Evolutionary conservation across 2,888 invertebrate genomes (phyloP).

Genomic region (Mycalesis mineus): DNA sequence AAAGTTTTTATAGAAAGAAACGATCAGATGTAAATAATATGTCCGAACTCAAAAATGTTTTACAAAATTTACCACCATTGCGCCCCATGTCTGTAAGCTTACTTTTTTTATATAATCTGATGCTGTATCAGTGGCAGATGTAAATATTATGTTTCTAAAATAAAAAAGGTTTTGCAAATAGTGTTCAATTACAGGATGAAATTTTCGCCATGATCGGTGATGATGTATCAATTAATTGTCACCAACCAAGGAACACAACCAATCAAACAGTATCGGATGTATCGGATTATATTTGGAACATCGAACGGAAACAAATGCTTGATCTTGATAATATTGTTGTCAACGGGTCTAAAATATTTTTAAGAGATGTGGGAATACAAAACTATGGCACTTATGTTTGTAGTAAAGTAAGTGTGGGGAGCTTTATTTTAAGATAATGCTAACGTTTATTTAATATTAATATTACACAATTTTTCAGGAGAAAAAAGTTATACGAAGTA

Average conservation of each 20-base stretch:
- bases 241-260: not conserved
- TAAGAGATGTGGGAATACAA: conserved; percentile 34
- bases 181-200: conserved; percentile 39
- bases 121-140: too few relatives aligned
- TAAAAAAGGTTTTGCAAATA: not conserved
- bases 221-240: conserved; percentile 38
- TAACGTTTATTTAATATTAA: too few relatives aligned
- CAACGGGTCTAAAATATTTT: conserved; percentile 31
- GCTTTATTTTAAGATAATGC: too few relatives aligned
- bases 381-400: conserved; percentile 48
- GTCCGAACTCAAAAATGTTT: conserved; percentile 28
- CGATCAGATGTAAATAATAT: conserved; percentile 30
- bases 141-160: too few relatives aligned
- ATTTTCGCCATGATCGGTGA: conserved; percentile 42
- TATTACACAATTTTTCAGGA: conserved; percentile 33
- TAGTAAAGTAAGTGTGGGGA: conserved; percentile 32
- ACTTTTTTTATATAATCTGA: not conserved
- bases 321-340: conserved; percentile 36
- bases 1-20: conserved; percentile 32
- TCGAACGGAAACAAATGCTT: conserved; percentile 37
- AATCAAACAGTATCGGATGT: conserved; percentile 1
- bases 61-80: conserved; percentile 40
- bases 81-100: conserved; percentile 36
- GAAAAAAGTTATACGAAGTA: conserved; percentile 27
- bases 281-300: conserved; percentile 33